phyloP scores from a whole-genome alignment of 2,113 vertebrate species.

The Arvicanthis niloticus region DNA sequence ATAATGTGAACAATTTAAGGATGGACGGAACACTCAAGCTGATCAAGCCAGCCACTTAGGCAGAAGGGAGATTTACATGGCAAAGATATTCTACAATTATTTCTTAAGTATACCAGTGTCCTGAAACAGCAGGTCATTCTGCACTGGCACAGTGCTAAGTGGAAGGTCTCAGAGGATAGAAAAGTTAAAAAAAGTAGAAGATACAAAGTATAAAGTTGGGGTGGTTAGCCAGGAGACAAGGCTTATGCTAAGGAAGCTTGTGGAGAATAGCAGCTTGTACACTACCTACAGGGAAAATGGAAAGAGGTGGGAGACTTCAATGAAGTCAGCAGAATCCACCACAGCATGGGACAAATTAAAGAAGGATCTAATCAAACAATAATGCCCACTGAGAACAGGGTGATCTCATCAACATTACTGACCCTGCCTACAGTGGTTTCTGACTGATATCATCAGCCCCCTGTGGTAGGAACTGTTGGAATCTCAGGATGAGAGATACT shows the following conservation, averaged over 20 bases:
- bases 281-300: not conserved
- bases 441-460: not conserved
- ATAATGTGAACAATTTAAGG: no score
- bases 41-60: not conserved
- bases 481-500: no score
- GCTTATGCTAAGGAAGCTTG: not conserved
- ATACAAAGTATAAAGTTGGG: not conserved
- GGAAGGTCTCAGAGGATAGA: not conserved
- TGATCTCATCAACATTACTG: not conserved
- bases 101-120: no score
- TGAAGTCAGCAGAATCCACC: not conserved
- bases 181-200: no score
- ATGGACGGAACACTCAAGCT: no score
- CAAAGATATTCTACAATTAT: no score
- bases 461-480: not conserved
- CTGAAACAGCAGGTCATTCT: no score
- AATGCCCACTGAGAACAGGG: not conserved
- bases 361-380: not conserved
- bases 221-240: not conserved
- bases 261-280: not conserved
- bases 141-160: no score
- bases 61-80: not conserved
- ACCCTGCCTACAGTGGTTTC: not conserved
- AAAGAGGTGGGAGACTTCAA: not conserved
- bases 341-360: not conserved